Evolutionary conservation across 2,113 vertebrate species (phyloP).

Genomic region (Eretmochelys imbricata): DNA sequence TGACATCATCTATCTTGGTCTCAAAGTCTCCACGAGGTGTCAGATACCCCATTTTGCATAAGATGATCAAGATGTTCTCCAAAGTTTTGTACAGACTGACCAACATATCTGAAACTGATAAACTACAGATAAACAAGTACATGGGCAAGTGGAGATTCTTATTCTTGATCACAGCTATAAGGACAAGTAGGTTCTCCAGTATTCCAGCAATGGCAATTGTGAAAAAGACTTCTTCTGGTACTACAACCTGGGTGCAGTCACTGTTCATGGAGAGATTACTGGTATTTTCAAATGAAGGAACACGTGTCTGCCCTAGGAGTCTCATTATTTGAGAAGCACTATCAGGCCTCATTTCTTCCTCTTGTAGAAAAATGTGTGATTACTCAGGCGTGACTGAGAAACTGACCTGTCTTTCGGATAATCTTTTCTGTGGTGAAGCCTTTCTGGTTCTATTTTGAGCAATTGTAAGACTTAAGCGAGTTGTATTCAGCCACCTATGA

Average conservation of each 20-base stretch:
- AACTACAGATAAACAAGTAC: conserved; percentile 96
- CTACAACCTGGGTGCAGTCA: conserved; percentile 84
- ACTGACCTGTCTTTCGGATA: conserved; percentile 7
- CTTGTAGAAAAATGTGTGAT: neutral
- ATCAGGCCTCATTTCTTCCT: conserved; percentile 62
- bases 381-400: conserved; percentile 27
- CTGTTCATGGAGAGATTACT: conserved; percentile 68
- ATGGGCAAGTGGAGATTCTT: conserved; percentile 94
- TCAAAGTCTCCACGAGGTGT: conserved; percentile 78
- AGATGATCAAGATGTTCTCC: conserved; percentile 89
- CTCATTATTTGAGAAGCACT: conserved; percentile 33
- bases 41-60: conserved; percentile 85
- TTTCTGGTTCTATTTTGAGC: neutral
- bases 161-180: conserved; percentile 88
- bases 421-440: conserved; percentile 13
- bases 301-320: conserved; percentile 49
- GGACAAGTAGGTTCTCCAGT: conserved; percentile 91
- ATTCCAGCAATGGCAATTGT: conserved; percentile 85
- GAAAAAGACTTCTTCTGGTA: conserved; percentile 91
- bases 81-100: conserved; percentile 90
- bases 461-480: conserved; percentile 24
- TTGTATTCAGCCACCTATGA: conserved; percentile 33
- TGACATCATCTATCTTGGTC: conserved; percentile 86
- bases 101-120: conserved; percentile 93
- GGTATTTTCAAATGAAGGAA: conserved; percentile 10